Conservation (phyloP, 2,113 vertebrate genomes). For the Garra rufa region DNA sequence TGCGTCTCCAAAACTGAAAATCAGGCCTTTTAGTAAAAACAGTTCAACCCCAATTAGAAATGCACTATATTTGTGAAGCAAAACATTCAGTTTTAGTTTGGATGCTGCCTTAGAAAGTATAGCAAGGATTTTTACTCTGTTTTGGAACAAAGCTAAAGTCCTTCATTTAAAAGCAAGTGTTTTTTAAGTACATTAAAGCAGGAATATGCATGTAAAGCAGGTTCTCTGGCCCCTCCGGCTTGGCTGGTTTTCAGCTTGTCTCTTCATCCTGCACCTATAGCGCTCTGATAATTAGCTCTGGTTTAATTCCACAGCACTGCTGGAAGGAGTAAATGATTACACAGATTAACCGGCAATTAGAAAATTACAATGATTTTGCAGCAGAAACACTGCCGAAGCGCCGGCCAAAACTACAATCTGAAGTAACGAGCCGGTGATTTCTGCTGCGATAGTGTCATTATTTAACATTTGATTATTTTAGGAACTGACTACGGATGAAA, state of each 20-base stretch:
- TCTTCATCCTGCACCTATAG: not conserved
- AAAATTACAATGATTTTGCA: slow-evolving; percentile 11
- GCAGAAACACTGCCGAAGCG: not conserved
- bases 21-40: not conserved
- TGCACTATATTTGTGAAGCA: not conserved
- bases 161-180: not conserved
- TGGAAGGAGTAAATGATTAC: slow-evolving; percentile 18
- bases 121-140: not conserved
- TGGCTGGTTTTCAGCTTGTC: not conserved
- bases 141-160: not conserved
- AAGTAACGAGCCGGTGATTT: not conserved
- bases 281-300: not conserved
- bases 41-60: not conserved
- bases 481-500: not conserved
- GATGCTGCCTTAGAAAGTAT: not conserved
- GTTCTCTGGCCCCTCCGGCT: not conserved
- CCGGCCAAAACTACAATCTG: not conserved
- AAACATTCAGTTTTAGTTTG: no score
- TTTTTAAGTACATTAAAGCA: not conserved
- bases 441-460: no score
- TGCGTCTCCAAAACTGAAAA: not conserved
- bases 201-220: not conserved
- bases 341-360: slow-evolving; percentile 9
- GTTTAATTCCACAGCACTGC: not conserved
- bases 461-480: not conserved